A percentile compares a stretch with the other conserved stretches of the same genome.
These are phyloP conservation scores for Prunella himalayana DNA, from an alignment of 2,113 vertebrate species.

Conservation along the genomic window DNA sequence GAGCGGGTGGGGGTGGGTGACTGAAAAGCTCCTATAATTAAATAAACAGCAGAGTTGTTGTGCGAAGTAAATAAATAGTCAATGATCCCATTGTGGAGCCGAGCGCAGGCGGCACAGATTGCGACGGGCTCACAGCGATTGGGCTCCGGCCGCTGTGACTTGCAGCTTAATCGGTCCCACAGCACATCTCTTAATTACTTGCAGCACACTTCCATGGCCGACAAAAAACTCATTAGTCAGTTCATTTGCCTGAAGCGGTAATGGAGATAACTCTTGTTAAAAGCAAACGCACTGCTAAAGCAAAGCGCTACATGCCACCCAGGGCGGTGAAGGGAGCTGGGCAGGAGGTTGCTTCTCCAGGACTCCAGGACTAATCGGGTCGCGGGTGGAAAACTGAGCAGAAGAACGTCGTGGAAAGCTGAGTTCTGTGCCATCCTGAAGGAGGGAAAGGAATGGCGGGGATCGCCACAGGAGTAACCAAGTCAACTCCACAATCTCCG, in stretches of 20 bases:
- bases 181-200: slow-evolving; percentile 65
- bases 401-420: neutral
- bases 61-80: slow-evolving; percentile 85
- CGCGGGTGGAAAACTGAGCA: neutral
- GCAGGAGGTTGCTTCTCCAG: neutral
- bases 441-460: neutral
- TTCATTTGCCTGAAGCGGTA: slow-evolving; percentile 66
- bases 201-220: slow-evolving; percentile 59
- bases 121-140: slow-evolving; percentile 48
- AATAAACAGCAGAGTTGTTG: slow-evolving; percentile 84
- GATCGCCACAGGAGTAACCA: neutral
- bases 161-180: slow-evolving; percentile 76
- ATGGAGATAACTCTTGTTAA: neutral
- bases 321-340: neutral
- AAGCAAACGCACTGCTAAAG: neutral
- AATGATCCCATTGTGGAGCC: slow-evolving; percentile 82
- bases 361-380: neutral
- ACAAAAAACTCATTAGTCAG: slow-evolving; percentile 74
- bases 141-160: slow-evolving; percentile 74
- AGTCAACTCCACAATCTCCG: neutral
- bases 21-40: slow-evolving; percentile 68
- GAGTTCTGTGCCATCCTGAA: neutral
- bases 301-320: neutral
- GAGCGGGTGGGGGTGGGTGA: neutral
- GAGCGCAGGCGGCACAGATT: slow-evolving; percentile 62